phyloP scores from a whole-genome alignment of 2,888 invertebrate species.

The Chesias legatella region DNA sequence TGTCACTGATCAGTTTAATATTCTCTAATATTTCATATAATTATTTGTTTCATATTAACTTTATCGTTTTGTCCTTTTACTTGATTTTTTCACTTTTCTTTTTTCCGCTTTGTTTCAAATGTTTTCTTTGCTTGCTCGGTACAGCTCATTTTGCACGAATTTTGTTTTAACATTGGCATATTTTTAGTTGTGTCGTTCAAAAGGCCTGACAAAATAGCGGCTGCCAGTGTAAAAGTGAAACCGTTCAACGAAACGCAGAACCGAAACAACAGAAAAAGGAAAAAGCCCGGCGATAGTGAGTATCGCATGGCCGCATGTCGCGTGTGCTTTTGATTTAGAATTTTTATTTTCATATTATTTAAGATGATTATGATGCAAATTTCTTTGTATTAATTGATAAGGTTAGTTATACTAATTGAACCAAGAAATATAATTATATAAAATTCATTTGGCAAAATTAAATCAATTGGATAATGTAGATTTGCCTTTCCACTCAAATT shows the following conservation, averaged over 20 bases:
- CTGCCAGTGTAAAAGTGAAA: slow-evolving; percentile 43
- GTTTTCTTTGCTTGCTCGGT: not conserved
- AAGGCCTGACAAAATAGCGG: slow-evolving; percentile 80
- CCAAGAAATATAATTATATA: too few species aligned
- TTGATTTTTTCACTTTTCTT: slow-evolving; percentile 1
- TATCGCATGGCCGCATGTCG: slow-evolving; percentile 30
- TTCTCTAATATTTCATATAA: too few species aligned
- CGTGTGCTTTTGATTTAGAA: not conserved
- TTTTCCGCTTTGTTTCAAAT: not conserved
- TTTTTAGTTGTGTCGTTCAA: slow-evolving; percentile 92
- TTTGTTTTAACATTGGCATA: slow-evolving; percentile 43
- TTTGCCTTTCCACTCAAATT: too few species aligned
- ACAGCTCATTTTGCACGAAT: slow-evolving; percentile 24
- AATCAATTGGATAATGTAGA: too few species aligned
- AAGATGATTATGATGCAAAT: too few species aligned
- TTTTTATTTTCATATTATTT: too few species aligned
- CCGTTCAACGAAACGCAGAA: slow-evolving; percentile 48
- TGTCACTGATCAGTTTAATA: too few species aligned
- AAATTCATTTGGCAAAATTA: too few species aligned
- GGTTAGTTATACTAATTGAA: too few species aligned
- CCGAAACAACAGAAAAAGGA: slow-evolving; percentile 83
- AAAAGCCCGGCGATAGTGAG: slow-evolving; percentile 85
- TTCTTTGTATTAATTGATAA: too few species aligned
- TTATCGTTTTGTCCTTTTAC: too few species aligned
- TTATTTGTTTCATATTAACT: too few species aligned